A percentile compares a stretch with the other conserved stretches of the same genome.
These are phyloP conservation scores for Cryptotermes secundus DNA, from an alignment of 1,140 invertebrate species.

Conservation along the genomic window DNA sequence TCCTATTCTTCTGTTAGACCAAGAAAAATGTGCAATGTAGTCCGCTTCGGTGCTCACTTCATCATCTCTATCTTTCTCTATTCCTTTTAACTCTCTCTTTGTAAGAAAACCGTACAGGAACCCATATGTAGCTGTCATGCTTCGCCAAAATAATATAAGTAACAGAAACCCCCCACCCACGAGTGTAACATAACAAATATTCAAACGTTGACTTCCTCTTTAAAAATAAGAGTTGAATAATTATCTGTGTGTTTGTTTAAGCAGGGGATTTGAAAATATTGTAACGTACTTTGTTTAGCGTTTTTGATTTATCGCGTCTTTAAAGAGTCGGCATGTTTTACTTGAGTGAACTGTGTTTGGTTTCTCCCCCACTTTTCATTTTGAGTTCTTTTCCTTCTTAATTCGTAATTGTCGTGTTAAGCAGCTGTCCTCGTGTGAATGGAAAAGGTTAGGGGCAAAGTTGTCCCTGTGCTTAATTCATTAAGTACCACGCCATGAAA, in stretches of 20 bases:
- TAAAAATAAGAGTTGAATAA: background rate
- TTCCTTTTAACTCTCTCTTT: constrained; percentile 8
- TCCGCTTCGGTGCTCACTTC: constrained; percentile 1
- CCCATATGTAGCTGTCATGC: background rate
- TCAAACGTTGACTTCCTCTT: background rate
- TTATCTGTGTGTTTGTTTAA: background rate
- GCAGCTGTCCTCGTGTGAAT: constrained; percentile 1
- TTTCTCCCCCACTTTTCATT: background rate
- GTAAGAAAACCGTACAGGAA: background rate
- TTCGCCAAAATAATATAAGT: background rate
- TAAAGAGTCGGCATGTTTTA: background rate
- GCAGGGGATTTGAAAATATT: background rate
- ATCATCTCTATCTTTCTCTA: background rate
- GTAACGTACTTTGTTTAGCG: background rate
- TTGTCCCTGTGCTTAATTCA: too few species aligned
- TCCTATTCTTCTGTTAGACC: constrained; percentile 11
- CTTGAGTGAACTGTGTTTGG: background rate
- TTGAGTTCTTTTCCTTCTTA: background rate
- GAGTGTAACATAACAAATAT: background rate
- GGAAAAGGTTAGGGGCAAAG: background rate
- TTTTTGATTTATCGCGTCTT: background rate
- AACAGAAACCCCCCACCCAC: background rate
- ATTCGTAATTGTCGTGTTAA: constrained; percentile 16
- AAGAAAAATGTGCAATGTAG: background rate
- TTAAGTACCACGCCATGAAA: too few species aligned